Evolutionary conservation across 1,140 invertebrate genomes (phyloP).

Genomic region (Scaptomyza montana): DNA sequence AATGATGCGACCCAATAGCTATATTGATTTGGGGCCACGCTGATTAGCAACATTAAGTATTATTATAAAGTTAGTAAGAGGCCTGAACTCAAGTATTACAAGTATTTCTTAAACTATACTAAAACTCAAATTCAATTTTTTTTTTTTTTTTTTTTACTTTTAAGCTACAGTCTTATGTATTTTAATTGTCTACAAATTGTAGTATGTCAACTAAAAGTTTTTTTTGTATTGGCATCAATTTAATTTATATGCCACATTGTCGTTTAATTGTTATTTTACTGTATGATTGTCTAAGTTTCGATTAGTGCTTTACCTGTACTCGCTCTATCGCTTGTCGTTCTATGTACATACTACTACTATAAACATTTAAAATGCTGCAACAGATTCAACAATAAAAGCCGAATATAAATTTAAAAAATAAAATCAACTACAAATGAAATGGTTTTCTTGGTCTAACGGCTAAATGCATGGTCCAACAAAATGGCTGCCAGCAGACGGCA

Average conservation of each 20-base stretch:
- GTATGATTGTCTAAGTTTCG: constrained; percentile 23
- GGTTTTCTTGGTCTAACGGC: constrained; percentile 5
- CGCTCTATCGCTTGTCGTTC: constrained; percentile 15
- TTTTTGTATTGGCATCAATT: constrained; percentile 4
- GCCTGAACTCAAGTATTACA: constrained; percentile 66
- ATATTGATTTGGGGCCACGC: constrained; percentile 81
- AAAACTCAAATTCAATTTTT: constrained; percentile 16
- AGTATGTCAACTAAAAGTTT: constrained; percentile 31
- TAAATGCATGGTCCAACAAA: constrained; percentile 24
- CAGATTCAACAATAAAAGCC: constrained; percentile 39
- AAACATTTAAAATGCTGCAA: constrained; percentile 22
- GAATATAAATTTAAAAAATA: constrained; percentile 42
- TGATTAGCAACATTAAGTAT: constrained; percentile 41
- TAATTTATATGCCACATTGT: constrained; percentile 12
- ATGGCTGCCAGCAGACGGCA: constrained; percentile 37
- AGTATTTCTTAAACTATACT: constrained; percentile 54
- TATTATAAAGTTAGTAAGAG: constrained; percentile 32
- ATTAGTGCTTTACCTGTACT: constrained; percentile 9
- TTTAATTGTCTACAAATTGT: constrained; percentile 32
- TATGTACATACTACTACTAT: constrained; percentile 32
- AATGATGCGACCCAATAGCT: constrained; percentile 80
- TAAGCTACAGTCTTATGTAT: constrained; percentile 20
- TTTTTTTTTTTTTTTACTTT: constrained; percentile 46
- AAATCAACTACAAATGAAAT: constrained; percentile 4
- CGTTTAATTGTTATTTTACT: constrained; percentile 40